A percentile compares a stretch with the other conserved stretches of the same genome.
These are phyloP conservation scores for Motacilla alba DNA, from an alignment of 2,113 vertebrate genomes.

Conservation along the genomic window DNA sequence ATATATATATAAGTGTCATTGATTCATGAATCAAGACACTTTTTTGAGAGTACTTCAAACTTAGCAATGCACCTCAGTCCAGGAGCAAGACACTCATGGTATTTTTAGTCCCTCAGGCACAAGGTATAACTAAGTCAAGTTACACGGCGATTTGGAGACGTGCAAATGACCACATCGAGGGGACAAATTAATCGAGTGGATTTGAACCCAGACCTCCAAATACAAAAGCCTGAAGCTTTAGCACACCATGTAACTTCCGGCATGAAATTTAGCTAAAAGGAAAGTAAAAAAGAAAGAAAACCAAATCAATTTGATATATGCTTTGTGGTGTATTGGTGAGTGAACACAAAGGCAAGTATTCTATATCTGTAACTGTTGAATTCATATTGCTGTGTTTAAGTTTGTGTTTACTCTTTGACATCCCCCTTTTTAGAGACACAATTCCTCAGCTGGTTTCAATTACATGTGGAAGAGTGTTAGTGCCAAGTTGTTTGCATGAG, in stretches of 20 bases:
- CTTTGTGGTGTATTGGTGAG: background rate
- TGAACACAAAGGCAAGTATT: background rate
- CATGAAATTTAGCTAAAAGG: conserved; percentile 17
- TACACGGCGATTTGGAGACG: conserved; percentile 36
- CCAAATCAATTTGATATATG: background rate
- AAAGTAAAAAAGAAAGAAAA: conserved; percentile 35
- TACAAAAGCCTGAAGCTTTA: conserved; percentile 23
- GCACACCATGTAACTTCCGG: conserved; percentile 46
- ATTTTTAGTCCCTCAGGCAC: background rate
- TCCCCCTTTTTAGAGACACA: background rate
- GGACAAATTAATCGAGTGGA: conserved; percentile 17
- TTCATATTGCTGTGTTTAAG: conserved; percentile 23
- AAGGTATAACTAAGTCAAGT: background rate
- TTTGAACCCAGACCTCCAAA: conserved; percentile 38
- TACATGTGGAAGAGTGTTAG: background rate
- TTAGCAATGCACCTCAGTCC: background rate
- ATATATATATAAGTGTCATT: background rate
- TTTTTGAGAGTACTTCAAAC: conserved; percentile 1
- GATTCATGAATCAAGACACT: conserved; percentile 1
- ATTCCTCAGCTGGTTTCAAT: conserved; percentile 50
- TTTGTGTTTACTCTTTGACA: conserved; percentile 42
- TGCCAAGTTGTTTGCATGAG: conserved; percentile 52
- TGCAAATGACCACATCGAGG: conserved; percentile 33
- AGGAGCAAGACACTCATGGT: background rate
- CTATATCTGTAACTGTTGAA: background rate